Evolutionary conservation across 2,797 vertebrate genomes (phyloP).

Genomic region (Natrix natrix): DNA sequence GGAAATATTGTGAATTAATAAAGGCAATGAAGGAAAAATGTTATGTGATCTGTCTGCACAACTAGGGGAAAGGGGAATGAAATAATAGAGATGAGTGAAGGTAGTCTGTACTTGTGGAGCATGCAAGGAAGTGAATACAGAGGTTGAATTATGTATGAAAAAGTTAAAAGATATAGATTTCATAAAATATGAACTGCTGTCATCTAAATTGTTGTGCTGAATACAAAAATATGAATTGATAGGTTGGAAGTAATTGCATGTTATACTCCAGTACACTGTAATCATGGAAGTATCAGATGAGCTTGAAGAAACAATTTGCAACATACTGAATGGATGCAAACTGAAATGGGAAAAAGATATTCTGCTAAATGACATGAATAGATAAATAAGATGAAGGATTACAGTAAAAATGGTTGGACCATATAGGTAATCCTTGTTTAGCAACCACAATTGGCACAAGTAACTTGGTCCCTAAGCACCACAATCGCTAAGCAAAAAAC

Average conservation of each 20-base stretch:
- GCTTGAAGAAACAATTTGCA: neutral
- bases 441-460: neutral
- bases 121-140: neutral
- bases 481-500: neutral
- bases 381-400: neutral
- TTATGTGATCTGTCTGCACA: neutral
- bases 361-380: neutral
- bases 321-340: neutral
- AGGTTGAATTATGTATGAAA: neutral
- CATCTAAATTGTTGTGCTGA: neutral
- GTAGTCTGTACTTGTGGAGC: neutral
- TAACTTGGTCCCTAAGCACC: neutral
- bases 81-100: neutral
- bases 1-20: neutral
- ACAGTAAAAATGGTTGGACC: neutral
- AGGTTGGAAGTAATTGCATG: neutral
- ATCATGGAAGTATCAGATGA: neutral
- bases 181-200: neutral
- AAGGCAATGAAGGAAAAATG: neutral
- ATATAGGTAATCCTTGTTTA: neutral
- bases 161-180: neutral
- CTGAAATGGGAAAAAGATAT: neutral
- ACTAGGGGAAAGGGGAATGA: neutral
- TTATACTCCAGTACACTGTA: neutral
- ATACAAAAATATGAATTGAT: neutral